Conservation (phyloP, 2,113 vertebrate genomes). For the Myocastor coypus region DNA sequence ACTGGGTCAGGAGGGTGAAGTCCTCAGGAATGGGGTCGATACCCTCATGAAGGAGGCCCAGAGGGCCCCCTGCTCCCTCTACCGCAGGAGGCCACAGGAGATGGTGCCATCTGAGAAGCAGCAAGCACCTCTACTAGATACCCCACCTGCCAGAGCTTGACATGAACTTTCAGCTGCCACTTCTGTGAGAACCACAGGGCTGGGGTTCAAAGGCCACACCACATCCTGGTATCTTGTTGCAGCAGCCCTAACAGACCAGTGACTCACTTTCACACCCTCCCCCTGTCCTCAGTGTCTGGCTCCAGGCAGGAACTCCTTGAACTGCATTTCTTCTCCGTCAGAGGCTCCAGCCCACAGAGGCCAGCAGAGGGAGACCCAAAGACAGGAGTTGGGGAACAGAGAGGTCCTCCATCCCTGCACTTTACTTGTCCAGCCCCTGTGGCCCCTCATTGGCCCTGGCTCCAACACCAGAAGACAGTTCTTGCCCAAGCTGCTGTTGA, state of each 20-base stretch:
- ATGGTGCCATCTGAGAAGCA: neutral
- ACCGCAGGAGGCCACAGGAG: too few relatives aligned
- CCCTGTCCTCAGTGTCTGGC: neutral
- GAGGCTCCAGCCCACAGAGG: neutral
- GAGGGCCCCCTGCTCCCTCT: neutral
- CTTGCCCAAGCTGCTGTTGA: too few relatives aligned
- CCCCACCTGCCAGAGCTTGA: neutral
- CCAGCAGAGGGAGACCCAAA: neutral
- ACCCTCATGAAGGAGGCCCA: neutral
- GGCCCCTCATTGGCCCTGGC: accelerated
- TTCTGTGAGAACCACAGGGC: neutral
- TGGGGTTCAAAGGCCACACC: neutral
- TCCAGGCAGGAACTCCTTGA: neutral
- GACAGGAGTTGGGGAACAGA: neutral
- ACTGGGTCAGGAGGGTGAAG: neutral
- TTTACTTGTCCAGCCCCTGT: neutral
- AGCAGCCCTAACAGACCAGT: neutral
- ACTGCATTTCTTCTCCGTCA: neutral
- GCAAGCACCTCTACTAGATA: neutral
- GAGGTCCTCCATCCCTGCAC: neutral
- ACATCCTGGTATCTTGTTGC: too few relatives aligned
- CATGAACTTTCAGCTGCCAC: neutral
- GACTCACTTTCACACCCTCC: neutral
- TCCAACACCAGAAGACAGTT: neutral
- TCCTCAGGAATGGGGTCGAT: neutral